Evolutionary conservation across 2,888 invertebrate species (phyloP).

Genomic region (Phaonia tiefii): DNA sequence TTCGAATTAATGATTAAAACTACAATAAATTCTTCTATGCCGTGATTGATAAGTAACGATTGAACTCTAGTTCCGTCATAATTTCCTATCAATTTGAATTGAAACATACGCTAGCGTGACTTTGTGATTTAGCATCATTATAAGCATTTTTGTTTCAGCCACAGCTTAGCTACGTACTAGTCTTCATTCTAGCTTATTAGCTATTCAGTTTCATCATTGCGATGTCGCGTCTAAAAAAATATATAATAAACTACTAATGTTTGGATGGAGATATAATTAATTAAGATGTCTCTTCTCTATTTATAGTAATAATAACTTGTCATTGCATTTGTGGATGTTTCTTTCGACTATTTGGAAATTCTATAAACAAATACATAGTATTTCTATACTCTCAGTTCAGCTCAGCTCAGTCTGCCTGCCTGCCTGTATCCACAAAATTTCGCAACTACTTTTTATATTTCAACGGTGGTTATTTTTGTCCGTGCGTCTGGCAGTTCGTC

Average conservation of each 20-base stretch:
- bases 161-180: no score
- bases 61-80: no score
- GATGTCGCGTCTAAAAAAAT: background rate
- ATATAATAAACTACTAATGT: constrained; percentile 35
- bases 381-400: background rate
- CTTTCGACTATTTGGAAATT: constrained; percentile 15
- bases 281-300: constrained; percentile 25
- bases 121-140: no score
- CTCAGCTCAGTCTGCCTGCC: background rate
- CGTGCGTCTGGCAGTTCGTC: background rate
- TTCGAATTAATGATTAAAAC: no score
- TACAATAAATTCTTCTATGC: no score
- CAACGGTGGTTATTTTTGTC: background rate
- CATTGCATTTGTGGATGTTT: constrained; percentile 28
- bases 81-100: no score
- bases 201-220: background rate
- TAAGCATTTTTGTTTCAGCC: no score
- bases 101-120: no score
- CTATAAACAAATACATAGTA: constrained; percentile 25
- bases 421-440: background rate
- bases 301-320: constrained; percentile 21
- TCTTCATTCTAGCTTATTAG: background rate
- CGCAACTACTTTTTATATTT: constrained; percentile 19
- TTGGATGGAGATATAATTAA: constrained; percentile 39
- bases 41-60: no score